These are phyloP conservation scores for Molossus alvarezi DNA, from an alignment of 2,797 vertebrate species.

Conservation along the genomic window DNA sequence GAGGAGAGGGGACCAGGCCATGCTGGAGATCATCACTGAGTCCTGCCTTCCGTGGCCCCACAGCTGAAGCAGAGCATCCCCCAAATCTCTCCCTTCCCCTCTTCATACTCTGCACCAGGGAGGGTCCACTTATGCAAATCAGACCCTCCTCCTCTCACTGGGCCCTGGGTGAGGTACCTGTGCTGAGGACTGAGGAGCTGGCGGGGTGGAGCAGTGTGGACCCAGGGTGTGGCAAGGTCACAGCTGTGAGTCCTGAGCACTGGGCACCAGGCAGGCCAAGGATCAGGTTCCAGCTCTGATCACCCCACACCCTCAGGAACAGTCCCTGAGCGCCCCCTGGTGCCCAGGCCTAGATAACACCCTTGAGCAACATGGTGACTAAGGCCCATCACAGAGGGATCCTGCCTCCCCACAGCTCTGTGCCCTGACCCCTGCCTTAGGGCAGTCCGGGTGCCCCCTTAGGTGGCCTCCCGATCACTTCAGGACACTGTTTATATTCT, in stretches of 20 bases:
- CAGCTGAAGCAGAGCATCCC: not conserved
- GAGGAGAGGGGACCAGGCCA: not conserved
- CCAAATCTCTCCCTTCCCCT: not conserved
- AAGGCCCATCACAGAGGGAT: too few relatives aligned
- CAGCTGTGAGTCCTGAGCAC: not conserved
- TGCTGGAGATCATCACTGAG: not conserved
- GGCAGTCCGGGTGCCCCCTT: accelerated
- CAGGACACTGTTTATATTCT: too few relatives aligned
- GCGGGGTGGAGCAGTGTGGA: accelerated
- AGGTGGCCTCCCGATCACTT: not conserved
- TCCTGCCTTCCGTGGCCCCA: not conserved
- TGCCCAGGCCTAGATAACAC: not conserved
- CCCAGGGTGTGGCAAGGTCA: accelerated
- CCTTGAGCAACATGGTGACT: not conserved
- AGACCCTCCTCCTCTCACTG: not conserved
- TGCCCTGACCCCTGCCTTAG: not conserved
- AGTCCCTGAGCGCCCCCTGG: too few relatives aligned
- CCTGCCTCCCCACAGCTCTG: not conserved
- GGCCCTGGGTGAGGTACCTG: not conserved
- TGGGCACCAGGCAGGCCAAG: not conserved
- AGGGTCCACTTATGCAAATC: not conserved
- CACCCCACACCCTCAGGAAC: too few relatives aligned
- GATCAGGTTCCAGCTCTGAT: not conserved
- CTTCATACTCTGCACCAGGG: not conserved
- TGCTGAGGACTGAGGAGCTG: accelerated